Base-by-base conservation (phyloP, 2,113 vertebrate genomes). In the Nettapus auritus region DNA sequence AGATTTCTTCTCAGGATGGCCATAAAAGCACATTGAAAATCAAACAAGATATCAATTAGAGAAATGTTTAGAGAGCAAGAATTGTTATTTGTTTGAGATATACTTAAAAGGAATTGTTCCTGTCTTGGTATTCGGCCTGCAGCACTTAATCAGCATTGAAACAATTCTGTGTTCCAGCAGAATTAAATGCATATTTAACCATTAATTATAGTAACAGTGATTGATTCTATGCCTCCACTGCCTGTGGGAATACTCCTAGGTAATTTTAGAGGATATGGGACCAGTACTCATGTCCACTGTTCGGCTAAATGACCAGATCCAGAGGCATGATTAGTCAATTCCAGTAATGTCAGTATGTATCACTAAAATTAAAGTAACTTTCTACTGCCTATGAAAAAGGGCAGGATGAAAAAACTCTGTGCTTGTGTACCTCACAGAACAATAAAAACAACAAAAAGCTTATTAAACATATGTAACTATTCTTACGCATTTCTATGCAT, bases 131-230 rank as follows among this genome's bases (percentile, higher is more conserved):
- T 92, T 92, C 91, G 76, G 80, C 85, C 88, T 86, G 57, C 1
- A 31, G 56, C 52, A 52, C 34, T 80, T 67, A 87, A 67, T 82
- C 56, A 84, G 3, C 44, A 34, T 92, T 95, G 81, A 89, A 95
- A 86, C n/a, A 83, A 74, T 83, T 79, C 46, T n/a, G 57, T 1
- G 0, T 92, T 96, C 71, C 89, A 55, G 80, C 63, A 76, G 70
- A 94, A 89, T 46, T 82, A 82, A 92, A 93, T 77, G 40, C 14
- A 73, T 82, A 28, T 77, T 89, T 92, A 75, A 44, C 71, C n/a
- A 78, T 89, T 94, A 96, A 70, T 95, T 95, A 86, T 46, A 88
- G 46, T 52, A 86, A 80, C 40, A 75, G 36, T 82, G 75, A 80
- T 67, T 82, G 82, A 88, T 80, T 88, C 29, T 56, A 12, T 74